phyloP scores from a whole-genome alignment of 1,140 invertebrate genomes.

The Polypedilum pembai region DNA sequence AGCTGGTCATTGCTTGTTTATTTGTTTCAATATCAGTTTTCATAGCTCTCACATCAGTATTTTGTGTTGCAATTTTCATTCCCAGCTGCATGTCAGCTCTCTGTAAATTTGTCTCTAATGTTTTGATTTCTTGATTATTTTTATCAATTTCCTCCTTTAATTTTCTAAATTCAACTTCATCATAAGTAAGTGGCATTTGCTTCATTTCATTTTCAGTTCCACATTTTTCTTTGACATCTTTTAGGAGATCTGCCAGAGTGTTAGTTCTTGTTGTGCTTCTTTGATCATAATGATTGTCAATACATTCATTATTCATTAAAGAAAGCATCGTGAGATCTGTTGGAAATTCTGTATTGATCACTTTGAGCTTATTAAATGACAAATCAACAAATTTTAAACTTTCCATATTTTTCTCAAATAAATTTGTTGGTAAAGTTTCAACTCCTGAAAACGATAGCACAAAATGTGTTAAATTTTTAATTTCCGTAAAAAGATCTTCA shows the following conservation, averaged over 20 bases:
- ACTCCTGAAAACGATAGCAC: not conserved
- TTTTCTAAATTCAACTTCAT: not conserved
- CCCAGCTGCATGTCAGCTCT: not conserved
- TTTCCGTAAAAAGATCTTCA: not conserved
- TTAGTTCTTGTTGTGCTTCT: not conserved
- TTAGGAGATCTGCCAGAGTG: not conserved
- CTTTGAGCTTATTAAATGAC: not conserved
- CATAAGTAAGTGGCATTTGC: not conserved
- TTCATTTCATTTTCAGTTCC: not conserved
- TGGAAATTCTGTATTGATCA: not conserved
- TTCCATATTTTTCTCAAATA: not conserved
- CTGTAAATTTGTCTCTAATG: not conserved
- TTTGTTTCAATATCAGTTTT: not conserved
- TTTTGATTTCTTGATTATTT: not conserved
- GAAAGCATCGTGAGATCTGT: not conserved
- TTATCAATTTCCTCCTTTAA: not conserved
- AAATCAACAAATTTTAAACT: not conserved
- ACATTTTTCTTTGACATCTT: not conserved
- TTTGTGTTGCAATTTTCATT: not conserved
- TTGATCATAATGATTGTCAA: not conserved
- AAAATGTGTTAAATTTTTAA: not conserved
- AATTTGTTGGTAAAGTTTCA: not conserved
- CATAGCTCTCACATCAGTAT: not conserved
- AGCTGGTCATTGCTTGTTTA: not conserved
- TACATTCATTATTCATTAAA: conserved; percentile 9